Conservation (phyloP, 2,113 vertebrate species). For the Alethe diademata region DNA sequence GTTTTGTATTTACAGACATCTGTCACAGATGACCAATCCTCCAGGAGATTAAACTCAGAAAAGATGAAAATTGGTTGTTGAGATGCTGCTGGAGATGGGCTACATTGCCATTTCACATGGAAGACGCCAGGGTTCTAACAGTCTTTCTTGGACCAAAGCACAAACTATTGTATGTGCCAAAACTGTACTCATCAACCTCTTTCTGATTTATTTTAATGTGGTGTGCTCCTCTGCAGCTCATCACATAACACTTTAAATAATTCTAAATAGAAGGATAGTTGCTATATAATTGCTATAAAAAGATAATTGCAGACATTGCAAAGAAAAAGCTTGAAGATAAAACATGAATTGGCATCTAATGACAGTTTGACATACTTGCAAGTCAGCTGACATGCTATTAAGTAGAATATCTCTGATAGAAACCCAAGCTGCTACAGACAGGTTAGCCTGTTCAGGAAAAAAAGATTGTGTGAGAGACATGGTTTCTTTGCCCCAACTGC, state of each 20-base stretch:
- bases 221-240: background rate
- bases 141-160: background rate
- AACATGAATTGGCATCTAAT: background rate
- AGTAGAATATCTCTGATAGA: background rate
- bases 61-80: background rate
- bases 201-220: background rate
- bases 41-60: background rate
- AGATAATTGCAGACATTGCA: background rate
- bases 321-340: background rate
- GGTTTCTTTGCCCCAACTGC: background rate
- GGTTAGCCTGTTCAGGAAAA: background rate
- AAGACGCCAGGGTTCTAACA: background rate
- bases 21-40: background rate
- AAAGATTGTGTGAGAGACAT: background rate
- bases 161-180: background rate
- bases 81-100: background rate
- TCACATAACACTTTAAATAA: background rate
- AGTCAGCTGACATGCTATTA: background rate
- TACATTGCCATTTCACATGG: background rate
- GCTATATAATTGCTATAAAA: background rate
- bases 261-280: background rate
- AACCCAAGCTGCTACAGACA: background rate
- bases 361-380: background rate
- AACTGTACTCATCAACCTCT: background rate
- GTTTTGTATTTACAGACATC: conserved; percentile 9